Base-by-base conservation (phyloP, 1,140 invertebrate genomes). In the Marisa cornuarietis region DNA sequence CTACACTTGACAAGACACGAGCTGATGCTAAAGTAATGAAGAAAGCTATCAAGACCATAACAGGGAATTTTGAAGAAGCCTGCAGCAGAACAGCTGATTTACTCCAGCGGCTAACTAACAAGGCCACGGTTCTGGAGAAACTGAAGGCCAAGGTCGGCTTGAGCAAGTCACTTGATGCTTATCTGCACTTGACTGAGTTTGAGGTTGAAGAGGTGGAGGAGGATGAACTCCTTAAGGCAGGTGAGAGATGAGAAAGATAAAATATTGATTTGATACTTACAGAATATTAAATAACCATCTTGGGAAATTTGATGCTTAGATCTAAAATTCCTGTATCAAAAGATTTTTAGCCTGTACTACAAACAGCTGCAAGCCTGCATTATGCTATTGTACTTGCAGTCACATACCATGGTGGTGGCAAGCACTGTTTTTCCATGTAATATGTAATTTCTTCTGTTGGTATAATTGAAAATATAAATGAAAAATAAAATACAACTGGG, bases 101-200 rank as follows among this genome's bases (percentile, higher is more conserved):
- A 49, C 72, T 91, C 52, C 66, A 83, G n/a, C 82, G 87, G 75
- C 77, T 91, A n/a, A 90, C 90, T 20, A 54, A 82, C 14, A 90
- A 90, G 79, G 89, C 88, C 18, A 91, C 90, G 14, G 79, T 81
- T 5, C 78, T 91, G 52, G 90, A 91, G 83, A 91, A 91, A 79
- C 79, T 91, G 78, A 90, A 90, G 79, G 89, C 91, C 9, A 87
- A 88, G 78, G 78, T 90, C 22, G 89, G 88, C 0, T 76, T 88
- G 66, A 87, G 87, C 74, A 88, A 87, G 49, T 88, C 89, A 8
- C 82, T 91, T 71, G 86, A 89, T 82, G 89, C 89, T 11, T 89
- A 90, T 72, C 87, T 91, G 13, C 88, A 91, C 61, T 84, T 91
- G 22, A 90, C 88, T 69, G 88, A 90, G 72, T 81, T 90, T 83